phyloP scores from a whole-genome alignment of 1,140 invertebrate species.

The Zaprionus inermis region DNA sequence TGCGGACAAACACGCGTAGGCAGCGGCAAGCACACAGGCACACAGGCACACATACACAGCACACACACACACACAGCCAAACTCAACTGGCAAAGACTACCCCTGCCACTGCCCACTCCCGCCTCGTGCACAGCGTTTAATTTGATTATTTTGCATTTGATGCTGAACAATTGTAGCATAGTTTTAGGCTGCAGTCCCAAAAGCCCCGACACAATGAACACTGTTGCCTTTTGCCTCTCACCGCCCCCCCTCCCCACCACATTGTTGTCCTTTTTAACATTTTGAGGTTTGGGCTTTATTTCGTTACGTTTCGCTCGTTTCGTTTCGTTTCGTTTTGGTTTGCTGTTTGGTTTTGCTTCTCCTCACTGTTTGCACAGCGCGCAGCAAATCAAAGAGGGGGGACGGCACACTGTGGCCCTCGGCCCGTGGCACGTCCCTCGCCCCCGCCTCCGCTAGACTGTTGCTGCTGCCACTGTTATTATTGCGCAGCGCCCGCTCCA shows the following conservation, averaged over 20 bases:
- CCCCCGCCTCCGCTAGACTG: conserved; percentile 1
- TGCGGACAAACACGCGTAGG: background rate
- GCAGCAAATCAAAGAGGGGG: conserved; percentile 60
- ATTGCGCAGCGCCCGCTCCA: conserved; percentile 32
- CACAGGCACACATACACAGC: conserved; percentile 7
- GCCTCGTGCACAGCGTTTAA: conserved; percentile 54
- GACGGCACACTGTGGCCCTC: background rate
- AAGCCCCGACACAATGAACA: conserved; percentile 28
- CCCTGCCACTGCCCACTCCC: background rate
- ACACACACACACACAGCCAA: background rate
- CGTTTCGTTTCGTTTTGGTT: conserved; percentile 57
- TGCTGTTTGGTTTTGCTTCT: background rate
- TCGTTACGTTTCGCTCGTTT: conserved; percentile 73
- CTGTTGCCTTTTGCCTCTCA: background rate
- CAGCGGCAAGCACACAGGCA: background rate
- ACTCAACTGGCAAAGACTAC: background rate
- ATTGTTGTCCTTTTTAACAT: conserved; percentile 75
- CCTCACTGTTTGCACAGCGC: conserved; percentile 65
- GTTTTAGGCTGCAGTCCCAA: conserved; percentile 30
- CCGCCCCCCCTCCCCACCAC: background rate
- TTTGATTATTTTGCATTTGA: conserved; percentile 72
- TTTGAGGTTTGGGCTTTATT: conserved; percentile 79
- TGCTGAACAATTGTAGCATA: conserved; percentile 62
- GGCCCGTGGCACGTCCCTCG: background rate
- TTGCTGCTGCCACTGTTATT: conserved; percentile 27